Percentiles rank a stretch among this genome's conserved stretches.
These are phyloP conservation scores for Pangasianodon hypophthalmus DNA, from an alignment of 2,113 vertebrate genomes.

Conservation along the genomic window DNA sequence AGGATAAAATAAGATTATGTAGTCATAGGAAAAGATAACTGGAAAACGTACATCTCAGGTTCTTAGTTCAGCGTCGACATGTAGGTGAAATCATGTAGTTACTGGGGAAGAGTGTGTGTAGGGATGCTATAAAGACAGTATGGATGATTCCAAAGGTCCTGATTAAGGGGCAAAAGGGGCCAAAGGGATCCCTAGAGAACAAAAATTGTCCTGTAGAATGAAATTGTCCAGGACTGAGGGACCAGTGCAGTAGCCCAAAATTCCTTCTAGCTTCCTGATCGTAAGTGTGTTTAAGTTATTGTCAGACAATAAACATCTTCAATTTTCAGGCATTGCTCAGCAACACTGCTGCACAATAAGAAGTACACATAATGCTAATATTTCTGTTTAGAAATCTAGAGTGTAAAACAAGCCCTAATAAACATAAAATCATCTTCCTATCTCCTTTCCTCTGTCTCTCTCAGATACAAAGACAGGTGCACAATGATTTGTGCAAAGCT, in stretches of 20 bases:
- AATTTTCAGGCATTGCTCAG: neutral
- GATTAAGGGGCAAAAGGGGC: neutral
- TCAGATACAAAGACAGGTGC: constrained; percentile 15
- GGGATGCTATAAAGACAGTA: neutral
- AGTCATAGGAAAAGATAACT: neutral
- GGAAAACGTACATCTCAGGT: neutral
- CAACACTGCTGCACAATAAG: neutral
- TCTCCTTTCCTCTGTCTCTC: constrained; percentile 21
- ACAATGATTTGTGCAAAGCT: constrained; percentile 24
- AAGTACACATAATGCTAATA: neutral
- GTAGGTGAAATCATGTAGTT: neutral
- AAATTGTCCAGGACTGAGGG: neutral
- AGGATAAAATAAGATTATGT: neutral
- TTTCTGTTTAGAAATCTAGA: neutral
- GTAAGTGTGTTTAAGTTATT: neutral
- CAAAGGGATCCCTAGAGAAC: neutral
- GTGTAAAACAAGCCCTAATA: neutral
- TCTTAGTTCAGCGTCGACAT: neutral
- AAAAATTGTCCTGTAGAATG: neutral
- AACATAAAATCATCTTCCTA: neutral
- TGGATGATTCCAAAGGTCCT: neutral
- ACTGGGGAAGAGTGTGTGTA: neutral
- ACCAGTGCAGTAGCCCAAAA: neutral
- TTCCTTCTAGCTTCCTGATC: neutral
- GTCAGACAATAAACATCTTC: neutral